Evolutionary conservation across 2,113 vertebrate species (phyloP), one percentile per base, ranked within the genome.

Genomic region (Trachemys scripta): DNA sequence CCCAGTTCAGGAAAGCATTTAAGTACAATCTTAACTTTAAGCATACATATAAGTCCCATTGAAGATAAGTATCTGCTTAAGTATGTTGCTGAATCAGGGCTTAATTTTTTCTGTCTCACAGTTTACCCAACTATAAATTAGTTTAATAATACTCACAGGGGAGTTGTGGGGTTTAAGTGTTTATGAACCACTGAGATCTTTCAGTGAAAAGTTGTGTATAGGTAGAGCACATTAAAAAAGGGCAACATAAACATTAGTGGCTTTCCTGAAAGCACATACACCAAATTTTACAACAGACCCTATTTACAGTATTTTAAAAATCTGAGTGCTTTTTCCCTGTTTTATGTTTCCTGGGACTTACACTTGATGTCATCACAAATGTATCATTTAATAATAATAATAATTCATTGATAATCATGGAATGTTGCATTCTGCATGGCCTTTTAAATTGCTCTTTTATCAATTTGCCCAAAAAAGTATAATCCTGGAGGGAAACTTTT

Each of bases 331-430:
- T 85, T 1, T 91, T 90, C 50, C 22, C 3, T 27, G 8, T 80
- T 88, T 95, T 84, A 35, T 75, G 45, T 90, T 90, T 96, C 69
- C 50, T 91, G 24, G 89, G 79, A 62, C 38, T 88, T 82, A 72
- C 51, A 3, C 79, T 72, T 83, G 49, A 94, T 95, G 88, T 50
- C 10, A 3, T 87, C 85, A 53, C 27, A 57, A 87, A 86, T 38
- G 54, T 80, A 31, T 38, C n/a, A 56, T 88, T 90, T n/a, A 49
- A 0, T 72, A 82, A 27, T 88, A 79, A 38, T 72, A 38, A 69
- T 38, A 38, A 54, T 56, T 3, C 27, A 38, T 11, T 92, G 69
- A 50, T 72, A 69, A n/a, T 57, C 7, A 47, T 85, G 84, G 3
- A 49, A 22, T 29, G 78, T 62, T 84, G 50, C 38, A 88, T 29